A percentile compares a stretch with the other conserved stretches of the same genome.
phyloP scores from a whole-genome alignment of 2,113 vertebrate genomes.

The Odontesthes bonariensis region DNA sequence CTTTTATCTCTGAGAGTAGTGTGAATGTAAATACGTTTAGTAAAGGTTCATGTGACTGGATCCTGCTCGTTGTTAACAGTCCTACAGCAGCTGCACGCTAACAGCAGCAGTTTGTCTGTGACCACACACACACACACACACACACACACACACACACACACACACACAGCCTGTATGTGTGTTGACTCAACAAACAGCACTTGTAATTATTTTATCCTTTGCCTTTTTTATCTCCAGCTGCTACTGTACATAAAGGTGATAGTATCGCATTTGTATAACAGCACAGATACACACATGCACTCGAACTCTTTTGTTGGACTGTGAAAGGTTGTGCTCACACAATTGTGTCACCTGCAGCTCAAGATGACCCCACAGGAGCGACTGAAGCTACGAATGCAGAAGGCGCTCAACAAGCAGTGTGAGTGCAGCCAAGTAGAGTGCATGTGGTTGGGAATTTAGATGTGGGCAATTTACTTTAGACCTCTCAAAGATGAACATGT shows the following conservation, averaged over 20 bases:
- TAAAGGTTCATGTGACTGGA: slow-evolving; percentile 31
- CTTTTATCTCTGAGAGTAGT: slow-evolving; percentile 24
- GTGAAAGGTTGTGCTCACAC: slow-evolving; percentile 62
- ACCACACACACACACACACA: slow-evolving; percentile 9
- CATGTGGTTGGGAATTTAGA: not conserved
- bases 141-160: too few species aligned
- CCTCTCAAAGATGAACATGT: not conserved
- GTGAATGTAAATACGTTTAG: slow-evolving; percentile 16
- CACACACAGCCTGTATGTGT: slow-evolving; percentile 6
- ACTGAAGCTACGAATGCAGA: slow-evolving; percentile 93
- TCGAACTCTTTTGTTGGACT: slow-evolving; percentile 13
- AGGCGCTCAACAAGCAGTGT: slow-evolving; percentile 95
- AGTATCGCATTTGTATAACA: slow-evolving; percentile 10
- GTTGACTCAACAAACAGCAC: slow-evolving; percentile 32
- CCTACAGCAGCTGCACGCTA: not conserved
- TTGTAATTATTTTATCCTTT: slow-evolving; percentile 36
- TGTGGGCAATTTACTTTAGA: too few species aligned
- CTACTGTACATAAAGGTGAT: slow-evolving; percentile 42
- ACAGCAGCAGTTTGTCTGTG: slow-evolving; percentile 3
- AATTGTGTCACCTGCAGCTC: slow-evolving; percentile 83
- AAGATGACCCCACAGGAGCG: slow-evolving; percentile 95
- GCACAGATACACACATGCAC: slow-evolving; percentile 14
- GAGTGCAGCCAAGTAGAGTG: slow-evolving; percentile 49
- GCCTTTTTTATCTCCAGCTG: slow-evolving; percentile 28
- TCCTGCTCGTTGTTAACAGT: slow-evolving; percentile 27